phyloP scores from a whole-genome alignment of 2,888 invertebrate species.

The Drosophila neoperkinsi region DNA sequence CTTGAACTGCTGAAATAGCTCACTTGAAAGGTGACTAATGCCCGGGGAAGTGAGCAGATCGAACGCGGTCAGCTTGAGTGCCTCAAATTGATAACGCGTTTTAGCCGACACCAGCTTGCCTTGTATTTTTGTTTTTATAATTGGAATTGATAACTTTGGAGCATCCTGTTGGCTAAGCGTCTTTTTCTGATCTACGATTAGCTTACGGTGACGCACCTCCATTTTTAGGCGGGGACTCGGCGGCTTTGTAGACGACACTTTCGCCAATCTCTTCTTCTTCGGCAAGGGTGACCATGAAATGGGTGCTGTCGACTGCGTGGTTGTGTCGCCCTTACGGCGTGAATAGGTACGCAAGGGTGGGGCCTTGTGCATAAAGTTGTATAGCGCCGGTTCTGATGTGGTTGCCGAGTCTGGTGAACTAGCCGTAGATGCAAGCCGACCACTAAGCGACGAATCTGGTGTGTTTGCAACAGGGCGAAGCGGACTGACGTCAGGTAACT shows the following conservation, averaged over 20 bases:
- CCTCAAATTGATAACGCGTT: slow-evolving; percentile 58
- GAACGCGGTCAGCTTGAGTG: slow-evolving; percentile 73
- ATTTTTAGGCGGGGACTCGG: slow-evolving; percentile 53
- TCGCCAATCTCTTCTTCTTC: slow-evolving; percentile 36
- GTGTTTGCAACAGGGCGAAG: neutral
- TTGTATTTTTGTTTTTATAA: slow-evolving; percentile 40
- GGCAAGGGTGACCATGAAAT: slow-evolving; percentile 50
- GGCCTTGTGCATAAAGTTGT: slow-evolving; percentile 27
- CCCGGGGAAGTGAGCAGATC: slow-evolving; percentile 78
- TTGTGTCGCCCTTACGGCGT: slow-evolving; percentile 34
- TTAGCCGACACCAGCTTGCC: slow-evolving; percentile 60
- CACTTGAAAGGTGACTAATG: slow-evolving; percentile 18
- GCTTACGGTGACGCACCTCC: slow-evolving; percentile 67
- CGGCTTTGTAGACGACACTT: slow-evolving; percentile 59
- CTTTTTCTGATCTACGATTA: slow-evolving; percentile 72
- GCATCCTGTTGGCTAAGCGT: slow-evolving; percentile 48
- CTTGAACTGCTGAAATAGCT: slow-evolving; percentile 45
- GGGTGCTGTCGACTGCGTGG: slow-evolving; percentile 17
- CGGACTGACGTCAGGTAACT: neutral
- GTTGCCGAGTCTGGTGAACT: neutral
- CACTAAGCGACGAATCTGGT: neutral
- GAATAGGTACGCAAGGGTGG: slow-evolving; percentile 76
- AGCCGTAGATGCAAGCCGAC: too few relatives aligned
- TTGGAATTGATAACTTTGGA: slow-evolving; percentile 22
- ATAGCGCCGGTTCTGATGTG: neutral